A percentile compares a stretch with the other conserved stretches of the same genome.
Evolutionary conservation across 2,888 invertebrate species (phyloP).

Genomic region (Antheraea yamamai): DNA sequence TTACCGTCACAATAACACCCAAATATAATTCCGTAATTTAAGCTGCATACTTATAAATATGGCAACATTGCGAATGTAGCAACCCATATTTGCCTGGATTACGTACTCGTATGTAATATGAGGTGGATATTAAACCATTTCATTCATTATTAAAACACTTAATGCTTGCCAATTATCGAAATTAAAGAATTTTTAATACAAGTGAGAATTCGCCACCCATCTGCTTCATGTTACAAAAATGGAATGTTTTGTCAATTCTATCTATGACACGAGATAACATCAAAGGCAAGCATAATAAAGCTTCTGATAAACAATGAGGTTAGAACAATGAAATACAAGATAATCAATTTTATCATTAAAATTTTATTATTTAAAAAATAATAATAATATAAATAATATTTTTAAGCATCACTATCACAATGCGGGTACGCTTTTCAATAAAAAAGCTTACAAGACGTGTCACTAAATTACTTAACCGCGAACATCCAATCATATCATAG

Average conservation of each 20-base stretch:
- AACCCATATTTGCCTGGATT: not conserved
- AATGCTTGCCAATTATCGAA: not conserved
- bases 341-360: conserved; percentile 64
- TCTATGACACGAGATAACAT: not conserved
- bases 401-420: conserved; percentile 78
- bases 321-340: conserved; percentile 70
- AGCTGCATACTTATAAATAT: not conserved
- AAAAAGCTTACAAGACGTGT: conserved; percentile 48
- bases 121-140: not conserved
- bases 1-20: conserved; percentile 27
- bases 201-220: not conserved
- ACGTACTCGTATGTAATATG: not conserved
- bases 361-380: conserved; percentile 74
- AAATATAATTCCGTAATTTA: conserved; percentile 9
- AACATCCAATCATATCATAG: not conserved
- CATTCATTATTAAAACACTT: not conserved
- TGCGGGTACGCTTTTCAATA: conserved; percentile 55
- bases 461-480: conserved; percentile 58
- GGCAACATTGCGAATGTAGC: not conserved
- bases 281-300: conserved; percentile 5
- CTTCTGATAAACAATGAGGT: conserved; percentile 39
- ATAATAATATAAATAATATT: conserved; percentile 59
- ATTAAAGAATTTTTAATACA: not conserved
- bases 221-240: not conserved
- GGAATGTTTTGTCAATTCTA: not conserved